phyloP scores from a whole-genome alignment of 2,113 vertebrate species.

The Neoarius graeffei region DNA sequence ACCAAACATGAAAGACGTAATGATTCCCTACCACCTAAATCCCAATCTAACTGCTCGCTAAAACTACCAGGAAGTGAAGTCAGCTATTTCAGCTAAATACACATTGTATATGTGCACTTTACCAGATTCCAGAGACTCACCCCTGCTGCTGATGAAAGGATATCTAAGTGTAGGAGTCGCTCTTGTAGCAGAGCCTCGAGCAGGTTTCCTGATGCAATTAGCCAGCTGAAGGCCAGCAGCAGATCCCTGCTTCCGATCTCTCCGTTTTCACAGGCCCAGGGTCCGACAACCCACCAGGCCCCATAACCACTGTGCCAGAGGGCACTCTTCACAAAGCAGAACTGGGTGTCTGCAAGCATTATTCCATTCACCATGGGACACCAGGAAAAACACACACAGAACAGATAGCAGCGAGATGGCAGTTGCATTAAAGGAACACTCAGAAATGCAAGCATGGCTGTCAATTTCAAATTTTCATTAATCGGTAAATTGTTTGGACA shows the following conservation, averaged over 20 bases:
- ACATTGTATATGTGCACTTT: not conserved
- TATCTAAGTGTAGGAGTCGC: conserved; percentile 61
- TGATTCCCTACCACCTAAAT: not conserved
- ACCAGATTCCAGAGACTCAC: conserved; percentile 12
- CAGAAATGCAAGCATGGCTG: not conserved
- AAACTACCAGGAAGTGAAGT: not conserved
- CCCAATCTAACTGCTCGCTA: not conserved
- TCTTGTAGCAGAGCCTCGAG: conserved; percentile 64
- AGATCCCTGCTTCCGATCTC: conserved; percentile 66
- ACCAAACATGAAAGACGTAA: not conserved
- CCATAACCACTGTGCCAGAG: conserved; percentile 73
- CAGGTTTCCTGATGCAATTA: conserved; percentile 61
- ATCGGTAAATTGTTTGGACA: not conserved
- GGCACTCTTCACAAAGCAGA: conserved; percentile 60
- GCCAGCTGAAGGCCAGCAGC: conserved; percentile 71
- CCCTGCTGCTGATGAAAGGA: conserved; percentile 18
- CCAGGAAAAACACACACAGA: not conserved
- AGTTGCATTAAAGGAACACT: not conserved
- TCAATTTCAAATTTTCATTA: not conserved
- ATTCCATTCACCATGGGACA: conserved; percentile 5
- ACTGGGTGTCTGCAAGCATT: conserved; percentile 47
- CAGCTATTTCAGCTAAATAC: not conserved
- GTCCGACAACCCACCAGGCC: conserved; percentile 60
- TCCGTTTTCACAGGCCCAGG: conserved; percentile 17
- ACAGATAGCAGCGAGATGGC: not conserved